These are phyloP conservation scores for Orthosia cruda DNA, from an alignment of 2,888 invertebrate genomes.

Conservation along the genomic window DNA sequence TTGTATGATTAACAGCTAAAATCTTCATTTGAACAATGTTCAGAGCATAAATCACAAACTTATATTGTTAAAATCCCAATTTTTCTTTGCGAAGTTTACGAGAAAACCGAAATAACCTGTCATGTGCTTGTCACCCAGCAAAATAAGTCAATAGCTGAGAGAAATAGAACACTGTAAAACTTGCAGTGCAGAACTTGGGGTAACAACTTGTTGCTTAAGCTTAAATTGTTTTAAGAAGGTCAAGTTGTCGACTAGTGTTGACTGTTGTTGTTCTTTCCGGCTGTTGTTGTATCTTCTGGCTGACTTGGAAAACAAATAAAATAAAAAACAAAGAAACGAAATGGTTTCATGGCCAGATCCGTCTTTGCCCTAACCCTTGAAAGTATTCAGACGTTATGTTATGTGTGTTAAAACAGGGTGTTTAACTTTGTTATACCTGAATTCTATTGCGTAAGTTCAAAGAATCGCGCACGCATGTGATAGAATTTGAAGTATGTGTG, in stretches of 20 bases:
- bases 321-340: no score
- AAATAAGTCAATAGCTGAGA: slow-evolving; percentile 27
- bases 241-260: not conserved
- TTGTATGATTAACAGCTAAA: not conserved
- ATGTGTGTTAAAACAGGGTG: no score
- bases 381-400: no score
- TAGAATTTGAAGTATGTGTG: no score
- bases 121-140: slow-evolving; percentile 5
- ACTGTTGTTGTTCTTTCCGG: not conserved
- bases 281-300: not conserved
- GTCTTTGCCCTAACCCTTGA: no score
- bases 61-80: not conserved
- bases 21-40: not conserved
- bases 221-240: slow-evolving; percentile 11
- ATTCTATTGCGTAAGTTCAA: no score
- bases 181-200: slow-evolving; percentile 10
- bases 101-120: slow-evolving; percentile 9
- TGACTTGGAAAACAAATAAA: not conserved
- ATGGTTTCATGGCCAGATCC: no score
- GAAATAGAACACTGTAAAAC: slow-evolving; percentile 17
- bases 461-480: no score
- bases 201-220: slow-evolving; percentile 55
- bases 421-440: no score
- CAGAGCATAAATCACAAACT: not conserved
- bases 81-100: not conserved